Conservation (phyloP, 2,888 invertebrate species). For the Villa cingulata region DNA sequence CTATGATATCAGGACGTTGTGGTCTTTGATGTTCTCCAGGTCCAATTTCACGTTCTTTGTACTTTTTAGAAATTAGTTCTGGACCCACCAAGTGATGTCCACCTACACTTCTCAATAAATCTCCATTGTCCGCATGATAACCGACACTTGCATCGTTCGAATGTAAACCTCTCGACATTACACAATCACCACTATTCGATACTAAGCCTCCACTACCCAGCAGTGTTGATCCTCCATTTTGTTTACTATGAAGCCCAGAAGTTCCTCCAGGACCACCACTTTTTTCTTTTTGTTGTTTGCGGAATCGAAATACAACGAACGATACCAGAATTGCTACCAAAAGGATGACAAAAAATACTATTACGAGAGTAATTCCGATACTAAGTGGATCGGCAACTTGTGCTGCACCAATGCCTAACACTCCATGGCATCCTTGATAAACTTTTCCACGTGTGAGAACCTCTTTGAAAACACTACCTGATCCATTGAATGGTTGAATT, state of each 20-base stretch:
- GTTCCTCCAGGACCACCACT: constrained; percentile 51
- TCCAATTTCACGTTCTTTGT: constrained; percentile 72
- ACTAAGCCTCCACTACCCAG: constrained; percentile 55
- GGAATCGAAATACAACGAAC: constrained; percentile 80
- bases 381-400: constrained; percentile 76
- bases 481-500: constrained; percentile 78
- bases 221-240: constrained; percentile 56
- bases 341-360: constrained; percentile 83
- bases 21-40: constrained; percentile 59
- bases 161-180: constrained; percentile 54
- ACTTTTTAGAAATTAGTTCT: constrained; percentile 76
- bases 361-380: constrained; percentile 84
- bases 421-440: constrained; percentile 57
- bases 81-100: constrained; percentile 69
- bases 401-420: constrained; percentile 60
- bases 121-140: constrained; percentile 59
- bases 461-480: constrained; percentile 66
- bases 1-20: constrained; percentile 87
- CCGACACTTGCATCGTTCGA: constrained; percentile 53
- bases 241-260: constrained; percentile 63
- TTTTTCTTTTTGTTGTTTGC: constrained; percentile 79
- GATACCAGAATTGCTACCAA: constrained; percentile 80
- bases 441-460: constrained; percentile 59
- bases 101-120: constrained; percentile 60
- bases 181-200: constrained; percentile 52